phyloP scores from a whole-genome alignment of 2,888 invertebrate genomes.

The Lithophane ornitopus region DNA sequence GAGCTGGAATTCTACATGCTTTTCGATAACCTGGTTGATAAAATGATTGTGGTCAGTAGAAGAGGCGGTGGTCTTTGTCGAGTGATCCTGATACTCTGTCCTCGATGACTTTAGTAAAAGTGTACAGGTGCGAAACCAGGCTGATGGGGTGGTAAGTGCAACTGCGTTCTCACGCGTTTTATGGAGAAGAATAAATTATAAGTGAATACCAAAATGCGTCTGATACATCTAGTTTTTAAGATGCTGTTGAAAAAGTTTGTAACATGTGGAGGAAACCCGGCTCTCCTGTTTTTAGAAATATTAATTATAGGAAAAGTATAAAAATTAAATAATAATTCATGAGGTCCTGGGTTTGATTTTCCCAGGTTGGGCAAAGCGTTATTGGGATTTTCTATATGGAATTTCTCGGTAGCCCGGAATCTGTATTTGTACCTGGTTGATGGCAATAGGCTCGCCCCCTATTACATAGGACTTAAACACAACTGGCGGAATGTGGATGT shows the following conservation, averaged over 20 bases:
- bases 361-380: no score
- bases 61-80: not conserved
- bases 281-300: not conserved
- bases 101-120: not conserved
- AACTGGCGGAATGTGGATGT: no score
- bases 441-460: no score
- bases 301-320: not conserved
- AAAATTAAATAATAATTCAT: not conserved
- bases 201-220: not conserved
- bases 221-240: not conserved
- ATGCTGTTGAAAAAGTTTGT: not conserved
- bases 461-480: no score
- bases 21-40: not conserved
- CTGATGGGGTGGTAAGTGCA: not conserved
- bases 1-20: not conserved
- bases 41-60: not conserved
- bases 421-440: no score
- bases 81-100: not conserved
- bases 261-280: not conserved
- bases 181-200: not conserved
- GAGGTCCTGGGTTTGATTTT: no score
- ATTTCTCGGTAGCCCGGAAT: no score
- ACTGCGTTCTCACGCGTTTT: not conserved
- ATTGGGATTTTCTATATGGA: no score
- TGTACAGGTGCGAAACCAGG: not conserved